Evolutionary conservation across 2,888 invertebrate species (phyloP).

Genomic region (Melikaiella ostensackeni): DNA sequence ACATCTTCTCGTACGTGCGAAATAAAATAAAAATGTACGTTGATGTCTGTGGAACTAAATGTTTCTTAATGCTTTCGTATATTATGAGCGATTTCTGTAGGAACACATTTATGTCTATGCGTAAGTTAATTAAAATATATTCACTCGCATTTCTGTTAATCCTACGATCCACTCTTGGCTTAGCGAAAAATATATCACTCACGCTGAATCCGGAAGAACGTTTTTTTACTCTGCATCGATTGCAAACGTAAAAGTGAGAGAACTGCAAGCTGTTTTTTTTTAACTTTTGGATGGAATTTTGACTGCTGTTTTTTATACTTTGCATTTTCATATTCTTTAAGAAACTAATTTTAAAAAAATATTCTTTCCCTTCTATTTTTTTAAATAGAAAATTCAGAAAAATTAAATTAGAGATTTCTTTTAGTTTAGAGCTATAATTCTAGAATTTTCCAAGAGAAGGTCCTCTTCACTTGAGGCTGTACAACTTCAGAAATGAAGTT

Average conservation of each 20-base stretch:
- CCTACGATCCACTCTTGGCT: not conserved
- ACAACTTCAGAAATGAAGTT: not conserved
- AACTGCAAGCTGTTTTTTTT: not conserved
- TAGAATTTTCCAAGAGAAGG: not conserved
- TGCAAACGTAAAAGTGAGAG: constrained; percentile 4
- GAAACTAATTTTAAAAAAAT: no score
- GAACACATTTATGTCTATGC: constrained; percentile 8
- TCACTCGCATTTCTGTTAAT: not conserved
- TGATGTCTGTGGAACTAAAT: not conserved
- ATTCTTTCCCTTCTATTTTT: not conserved
- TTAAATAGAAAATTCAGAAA: not conserved
- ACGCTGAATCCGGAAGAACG: not conserved
- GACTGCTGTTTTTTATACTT: no score
- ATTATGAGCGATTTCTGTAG: constrained; percentile 20
- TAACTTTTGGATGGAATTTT: no score
- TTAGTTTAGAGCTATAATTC: not conserved
- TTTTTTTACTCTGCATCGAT: constrained; percentile 8
- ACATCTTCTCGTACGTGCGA: no score
- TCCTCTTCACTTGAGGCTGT: not conserved
- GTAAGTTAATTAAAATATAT: constrained; percentile 13
- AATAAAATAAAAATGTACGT: no score
- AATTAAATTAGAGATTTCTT: not conserved
- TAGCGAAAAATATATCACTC: constrained; percentile 17
- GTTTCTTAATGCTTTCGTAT: not conserved
- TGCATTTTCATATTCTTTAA: no score